Percentiles rank a stretch among this genome's conserved stretches.
Evolutionary conservation across 2,113 vertebrate genomes (phyloP).

Genomic region (Galeopterus variegatus): DNA sequence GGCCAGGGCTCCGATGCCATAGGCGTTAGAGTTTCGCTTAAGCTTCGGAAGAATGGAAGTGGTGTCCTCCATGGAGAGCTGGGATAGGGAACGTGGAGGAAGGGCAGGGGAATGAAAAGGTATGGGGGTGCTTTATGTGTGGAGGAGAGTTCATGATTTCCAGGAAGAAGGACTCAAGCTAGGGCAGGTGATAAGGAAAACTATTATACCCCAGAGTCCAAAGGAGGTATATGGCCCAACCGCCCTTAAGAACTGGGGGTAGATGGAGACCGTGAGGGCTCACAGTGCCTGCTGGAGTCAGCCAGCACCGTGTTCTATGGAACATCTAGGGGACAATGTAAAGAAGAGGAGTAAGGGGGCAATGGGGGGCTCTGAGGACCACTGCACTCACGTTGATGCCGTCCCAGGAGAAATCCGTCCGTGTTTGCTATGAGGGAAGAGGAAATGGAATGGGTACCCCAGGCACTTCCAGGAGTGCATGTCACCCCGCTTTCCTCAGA

Average conservation of each 20-base stretch:
- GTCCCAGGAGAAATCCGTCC: slow-evolving; percentile 99
- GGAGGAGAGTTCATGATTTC: neutral
- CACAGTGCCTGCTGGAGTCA: neutral
- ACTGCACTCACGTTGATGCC: slow-evolving; percentile 98
- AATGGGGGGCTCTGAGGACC: neutral
- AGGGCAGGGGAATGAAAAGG: slow-evolving; percentile 32
- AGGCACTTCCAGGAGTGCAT: neutral
- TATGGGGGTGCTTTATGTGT: neutral
- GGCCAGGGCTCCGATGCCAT: slow-evolving; percentile 99
- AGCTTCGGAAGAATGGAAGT: slow-evolving; percentile 98
- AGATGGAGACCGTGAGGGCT: neutral
- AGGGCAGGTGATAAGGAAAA: slow-evolving; percentile 49
- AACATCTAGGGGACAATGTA: neutral
- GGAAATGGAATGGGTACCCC: slow-evolving; percentile 32
- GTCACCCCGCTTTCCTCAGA: neutral
- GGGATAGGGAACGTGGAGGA: slow-evolving; percentile 84
- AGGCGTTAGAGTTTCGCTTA: slow-evolving; percentile 97
- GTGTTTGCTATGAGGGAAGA: slow-evolving; percentile 94
- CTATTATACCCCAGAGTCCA: neutral
- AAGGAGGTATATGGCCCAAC: neutral
- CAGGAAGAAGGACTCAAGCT: neutral
- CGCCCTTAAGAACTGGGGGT: neutral
- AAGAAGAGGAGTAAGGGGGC: neutral
- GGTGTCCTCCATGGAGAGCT: slow-evolving; percentile 99
- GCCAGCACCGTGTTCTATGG: neutral